A percentile compares a stretch with the other conserved stretches of the same genome.
Conservation (phyloP, 2,797 vertebrate species). For the Peromyscus aztecus region DNA sequence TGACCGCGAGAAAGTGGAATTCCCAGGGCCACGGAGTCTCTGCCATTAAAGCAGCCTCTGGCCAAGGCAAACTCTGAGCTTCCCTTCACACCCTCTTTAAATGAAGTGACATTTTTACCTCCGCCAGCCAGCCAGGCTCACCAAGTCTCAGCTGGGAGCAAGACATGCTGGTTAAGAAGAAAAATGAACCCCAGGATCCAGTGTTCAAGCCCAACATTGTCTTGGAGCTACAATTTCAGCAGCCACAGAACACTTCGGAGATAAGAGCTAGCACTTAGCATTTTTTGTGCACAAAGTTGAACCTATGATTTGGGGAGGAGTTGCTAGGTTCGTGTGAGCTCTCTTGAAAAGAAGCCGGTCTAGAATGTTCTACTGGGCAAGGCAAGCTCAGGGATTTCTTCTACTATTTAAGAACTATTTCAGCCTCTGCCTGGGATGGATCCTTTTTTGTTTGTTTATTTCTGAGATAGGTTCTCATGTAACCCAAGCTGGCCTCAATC, state of each 20-base stretch:
- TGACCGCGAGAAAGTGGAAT: not conserved
- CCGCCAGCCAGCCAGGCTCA: not conserved
- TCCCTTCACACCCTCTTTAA: not conserved
- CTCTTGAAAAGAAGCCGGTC: slow-evolving; percentile 71
- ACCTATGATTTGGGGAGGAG: slow-evolving; percentile 7
- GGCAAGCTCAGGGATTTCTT: slow-evolving; percentile 11
- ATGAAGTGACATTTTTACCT: not conserved
- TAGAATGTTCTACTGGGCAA: slow-evolving; percentile 58
- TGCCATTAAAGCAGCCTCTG: too few species aligned
- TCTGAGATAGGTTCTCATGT: not conserved
- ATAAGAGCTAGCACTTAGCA: not conserved
- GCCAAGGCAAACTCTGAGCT: not conserved
- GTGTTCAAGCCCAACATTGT: not conserved
- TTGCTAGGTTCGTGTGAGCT: not conserved
- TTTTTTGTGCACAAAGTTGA: not conserved
- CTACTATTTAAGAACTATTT: slow-evolving; percentile 50
- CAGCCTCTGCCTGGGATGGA: slow-evolving; percentile 77
- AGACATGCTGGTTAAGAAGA: not conserved
- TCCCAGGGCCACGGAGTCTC: not conserved
- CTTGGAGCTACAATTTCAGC: not conserved
- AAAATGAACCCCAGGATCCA: not conserved
- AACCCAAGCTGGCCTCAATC: not conserved
- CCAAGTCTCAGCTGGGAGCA: not conserved
- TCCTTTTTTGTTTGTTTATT: not conserved
- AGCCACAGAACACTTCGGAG: not conserved